Evolutionary conservation across 2,888 invertebrate genomes (phyloP).

Genomic region (Chrysolina americana): DNA sequence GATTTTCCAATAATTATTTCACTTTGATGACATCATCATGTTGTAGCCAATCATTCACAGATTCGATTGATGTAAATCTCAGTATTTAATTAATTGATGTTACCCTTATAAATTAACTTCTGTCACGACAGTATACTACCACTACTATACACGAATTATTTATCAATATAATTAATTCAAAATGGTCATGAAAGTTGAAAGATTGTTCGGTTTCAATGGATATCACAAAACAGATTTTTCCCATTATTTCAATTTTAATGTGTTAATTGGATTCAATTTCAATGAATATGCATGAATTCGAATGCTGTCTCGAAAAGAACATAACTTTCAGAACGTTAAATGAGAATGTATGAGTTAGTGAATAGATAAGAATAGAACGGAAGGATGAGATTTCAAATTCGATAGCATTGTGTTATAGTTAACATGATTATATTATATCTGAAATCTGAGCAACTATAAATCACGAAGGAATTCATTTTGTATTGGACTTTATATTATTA

Average conservation of each 20-base stretch:
- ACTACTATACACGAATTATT: too few species aligned
- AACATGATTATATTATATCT: slow-evolving; percentile 49
- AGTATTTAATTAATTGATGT: too few species aligned
- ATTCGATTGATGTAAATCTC: too few species aligned
- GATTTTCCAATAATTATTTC: too few species aligned
- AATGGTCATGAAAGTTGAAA: neutral
- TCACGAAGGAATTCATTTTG: slow-evolving; percentile 30
- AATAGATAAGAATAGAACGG: slow-evolving; percentile 48
- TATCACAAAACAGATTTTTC: neutral
- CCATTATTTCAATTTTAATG: slow-evolving; percentile 17
- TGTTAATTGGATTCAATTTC: slow-evolving; percentile 27
- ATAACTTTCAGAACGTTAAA: slow-evolving; percentile 30
- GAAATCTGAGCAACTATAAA: slow-evolving; percentile 50
- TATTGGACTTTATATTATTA: slow-evolving; percentile 1
- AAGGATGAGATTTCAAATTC: slow-evolving; percentile 49
- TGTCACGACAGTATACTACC: too few species aligned
- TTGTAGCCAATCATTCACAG: too few species aligned
- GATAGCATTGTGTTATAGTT: slow-evolving; percentile 53
- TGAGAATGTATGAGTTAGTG: slow-evolving; percentile 16
- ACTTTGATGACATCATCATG: too few species aligned
- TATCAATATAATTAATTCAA: too few species aligned
- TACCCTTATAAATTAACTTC: too few species aligned
- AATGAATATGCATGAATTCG: slow-evolving; percentile 25
- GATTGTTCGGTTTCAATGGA: neutral
- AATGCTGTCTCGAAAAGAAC: slow-evolving; percentile 17